These are phyloP conservation scores for Corythucha ciliata DNA, from an alignment of 2,888 invertebrate species.

Conservation along the genomic window DNA sequence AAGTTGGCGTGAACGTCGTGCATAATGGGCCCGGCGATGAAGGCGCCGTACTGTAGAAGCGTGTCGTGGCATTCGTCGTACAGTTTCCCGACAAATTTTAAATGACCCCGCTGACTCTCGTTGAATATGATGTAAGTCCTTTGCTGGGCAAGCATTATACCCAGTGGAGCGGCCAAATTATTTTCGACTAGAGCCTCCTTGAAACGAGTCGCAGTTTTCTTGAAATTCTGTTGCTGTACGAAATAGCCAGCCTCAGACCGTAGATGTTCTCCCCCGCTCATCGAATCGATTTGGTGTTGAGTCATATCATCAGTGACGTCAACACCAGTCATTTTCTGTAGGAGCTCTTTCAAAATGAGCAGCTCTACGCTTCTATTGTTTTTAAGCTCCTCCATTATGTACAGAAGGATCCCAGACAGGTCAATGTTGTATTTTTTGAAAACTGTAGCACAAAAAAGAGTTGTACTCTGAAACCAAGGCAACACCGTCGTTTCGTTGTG, in stretches of 20 bases:
- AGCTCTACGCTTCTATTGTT: slow-evolving; percentile 81
- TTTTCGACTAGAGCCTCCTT: slow-evolving; percentile 92
- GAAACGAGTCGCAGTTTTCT: slow-evolving; percentile 85
- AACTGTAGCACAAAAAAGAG: slow-evolving; percentile 90
- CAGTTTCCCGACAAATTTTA: slow-evolving; percentile 74
- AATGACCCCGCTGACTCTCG: slow-evolving; percentile 67
- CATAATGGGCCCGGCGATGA: slow-evolving; percentile 83
- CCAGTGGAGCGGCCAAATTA: slow-evolving; percentile 85
- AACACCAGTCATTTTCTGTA: slow-evolving; percentile 98
- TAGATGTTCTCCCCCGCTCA: slow-evolving; percentile 92
- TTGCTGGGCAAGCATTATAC: slow-evolving; percentile 93
- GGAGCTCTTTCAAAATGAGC: slow-evolving; percentile 89
- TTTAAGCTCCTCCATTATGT: slow-evolving; percentile 93
- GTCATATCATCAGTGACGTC: slow-evolving; percentile 96
- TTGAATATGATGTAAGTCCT: slow-evolving; percentile 88
- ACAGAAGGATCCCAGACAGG: slow-evolving; percentile 87
- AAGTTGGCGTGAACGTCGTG: slow-evolving; percentile 87
- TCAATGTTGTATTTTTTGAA: slow-evolving; percentile 97
- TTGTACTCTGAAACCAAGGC: slow-evolving; percentile 86
- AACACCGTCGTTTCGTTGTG: slow-evolving; percentile 87
- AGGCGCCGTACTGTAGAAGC: slow-evolving; percentile 93
- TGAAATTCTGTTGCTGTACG: slow-evolving; percentile 91
- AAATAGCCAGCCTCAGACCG: slow-evolving; percentile 95
- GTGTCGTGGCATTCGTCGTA: slow-evolving; percentile 90
- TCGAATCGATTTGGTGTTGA: slow-evolving; percentile 88